A percentile compares a stretch with the other conserved stretches of the same genome.
Conservation (phyloP, 1,140 invertebrate species). For the Araneus ventricosus region DNA sequence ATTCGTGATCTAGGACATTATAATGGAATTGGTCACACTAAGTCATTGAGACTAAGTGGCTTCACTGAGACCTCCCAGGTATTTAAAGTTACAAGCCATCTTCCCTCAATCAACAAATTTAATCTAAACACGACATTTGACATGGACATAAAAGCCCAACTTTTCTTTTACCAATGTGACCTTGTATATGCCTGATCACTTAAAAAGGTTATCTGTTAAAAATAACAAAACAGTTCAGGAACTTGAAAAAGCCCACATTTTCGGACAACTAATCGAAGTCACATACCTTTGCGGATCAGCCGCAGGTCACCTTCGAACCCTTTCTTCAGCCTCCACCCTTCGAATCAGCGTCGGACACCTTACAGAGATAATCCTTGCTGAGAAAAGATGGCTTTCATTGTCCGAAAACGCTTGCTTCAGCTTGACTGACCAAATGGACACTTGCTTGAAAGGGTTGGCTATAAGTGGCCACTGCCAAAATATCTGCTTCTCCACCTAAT, state of each 20-base stretch:
- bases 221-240: neutral
- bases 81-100: neutral
- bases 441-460: neutral
- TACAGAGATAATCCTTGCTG: neutral
- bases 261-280: neutral
- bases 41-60: too few relatives aligned
- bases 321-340: neutral
- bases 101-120: neutral
- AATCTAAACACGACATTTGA: neutral
- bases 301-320: neutral
- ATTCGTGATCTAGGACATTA: too few relatives aligned
- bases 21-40: too few relatives aligned
- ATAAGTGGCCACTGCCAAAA: neutral
- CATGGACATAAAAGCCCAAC: neutral
- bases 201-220: neutral
- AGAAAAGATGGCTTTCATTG: neutral
- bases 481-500: neutral
- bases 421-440: constrained; percentile 20
- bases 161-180: neutral
- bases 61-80: neutral
- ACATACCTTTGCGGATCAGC: neutral
- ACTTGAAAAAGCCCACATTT: neutral
- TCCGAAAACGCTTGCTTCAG: neutral
- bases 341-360: neutral
- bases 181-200: neutral